Base-by-base conservation (phyloP, 1,140 invertebrate species). In the Brachionus sp. region DNA sequence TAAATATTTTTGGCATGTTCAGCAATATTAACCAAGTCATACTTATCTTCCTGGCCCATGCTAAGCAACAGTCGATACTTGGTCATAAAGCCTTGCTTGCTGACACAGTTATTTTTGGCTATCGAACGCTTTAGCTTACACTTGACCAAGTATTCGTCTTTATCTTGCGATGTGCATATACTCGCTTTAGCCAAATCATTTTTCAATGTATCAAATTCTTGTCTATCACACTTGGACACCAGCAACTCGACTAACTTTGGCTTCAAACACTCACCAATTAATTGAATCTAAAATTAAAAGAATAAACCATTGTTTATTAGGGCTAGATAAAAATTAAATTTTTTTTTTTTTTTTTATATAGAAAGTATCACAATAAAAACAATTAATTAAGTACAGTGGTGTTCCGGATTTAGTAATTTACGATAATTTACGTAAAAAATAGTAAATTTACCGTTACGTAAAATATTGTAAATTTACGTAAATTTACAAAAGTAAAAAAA, bases 281-380 rank as follows among this genome's bases (percentile, higher is more conserved):
- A 39, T 37, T 70, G 66, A 42, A 70, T 35, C 66, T 70, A 16
- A 70, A 66, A 70, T 53, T 4, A n/a, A 53, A 53, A 53, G n/a
- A n/a, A 16, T 53, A 39, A 4, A 39, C 37, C n/a, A n/a, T n/a
- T n/a, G n/a, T n/a, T n/a, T n/a, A n/a, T n/a, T n/a, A n/a, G n/a
- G n/a, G n/a, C n/a, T n/a, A 44, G 13, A 44, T 44, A 44, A 44
- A 44, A 44, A 44, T 44, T 44, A 44, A 44, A 44, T 13, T 44
- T 13, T 10, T 44, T 44, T 13, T 44, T 10, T 44, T 44, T 44
- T 13, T 10, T 13, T 44, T n/a, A n/a, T n/a, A n/a, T n/a, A n/a
- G n/a, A n/a, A n/a, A n/a, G n/a, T n/a, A n/a, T n/a, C n/a, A n/a
- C n/a, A n/a, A n/a, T n/a, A n/a, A n/a, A n/a, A n/a, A n/a, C n/a